phyloP scores from a whole-genome alignment of 2,113 vertebrate genomes.

The Brachirus orientalis region DNA sequence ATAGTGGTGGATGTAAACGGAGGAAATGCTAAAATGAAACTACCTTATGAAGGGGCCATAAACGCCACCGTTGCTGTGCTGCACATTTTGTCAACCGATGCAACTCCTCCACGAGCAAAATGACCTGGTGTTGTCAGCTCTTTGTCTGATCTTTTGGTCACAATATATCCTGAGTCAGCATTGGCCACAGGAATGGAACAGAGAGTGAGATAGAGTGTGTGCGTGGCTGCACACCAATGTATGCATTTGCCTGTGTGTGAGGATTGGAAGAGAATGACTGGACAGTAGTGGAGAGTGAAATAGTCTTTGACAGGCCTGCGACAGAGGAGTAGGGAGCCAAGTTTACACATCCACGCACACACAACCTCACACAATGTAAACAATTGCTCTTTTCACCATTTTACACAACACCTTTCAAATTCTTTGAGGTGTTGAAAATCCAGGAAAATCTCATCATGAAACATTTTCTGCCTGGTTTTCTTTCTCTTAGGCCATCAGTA shows the following conservation, averaged over 20 bases:
- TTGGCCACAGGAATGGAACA: conserved; percentile 39
- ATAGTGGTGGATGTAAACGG: background rate
- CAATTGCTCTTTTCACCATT: background rate
- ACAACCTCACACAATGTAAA: background rate
- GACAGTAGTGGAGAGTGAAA: conserved; percentile 60
- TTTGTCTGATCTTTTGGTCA: conserved; percentile 65
- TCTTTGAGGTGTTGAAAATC: conserved; percentile 33
- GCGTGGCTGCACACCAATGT: conserved; percentile 13
- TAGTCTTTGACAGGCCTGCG: conserved; percentile 39
- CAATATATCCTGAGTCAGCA: conserved; percentile 65
- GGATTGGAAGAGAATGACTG: conserved; percentile 52
- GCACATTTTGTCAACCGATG: conserved; percentile 43
- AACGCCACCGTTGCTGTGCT: background rate
- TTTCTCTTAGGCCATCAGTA: background rate
- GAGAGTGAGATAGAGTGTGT: conserved; percentile 10
- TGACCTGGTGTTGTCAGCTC: conserved; percentile 68
- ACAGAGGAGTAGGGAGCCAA: background rate
- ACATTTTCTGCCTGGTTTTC: conserved; percentile 19
- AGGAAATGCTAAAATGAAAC: conserved; percentile 10
- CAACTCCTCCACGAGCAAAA: conserved; percentile 45
- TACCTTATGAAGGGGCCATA: conserved; percentile 3
- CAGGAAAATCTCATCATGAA: conserved; percentile 31
- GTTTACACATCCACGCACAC: conserved; percentile 22
- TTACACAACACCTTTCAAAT: conserved; percentile 9
- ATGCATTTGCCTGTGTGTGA: conserved; percentile 5